phyloP scores from a whole-genome alignment of 2,888 invertebrate species.

The Oscheius myriophilus region DNA sequence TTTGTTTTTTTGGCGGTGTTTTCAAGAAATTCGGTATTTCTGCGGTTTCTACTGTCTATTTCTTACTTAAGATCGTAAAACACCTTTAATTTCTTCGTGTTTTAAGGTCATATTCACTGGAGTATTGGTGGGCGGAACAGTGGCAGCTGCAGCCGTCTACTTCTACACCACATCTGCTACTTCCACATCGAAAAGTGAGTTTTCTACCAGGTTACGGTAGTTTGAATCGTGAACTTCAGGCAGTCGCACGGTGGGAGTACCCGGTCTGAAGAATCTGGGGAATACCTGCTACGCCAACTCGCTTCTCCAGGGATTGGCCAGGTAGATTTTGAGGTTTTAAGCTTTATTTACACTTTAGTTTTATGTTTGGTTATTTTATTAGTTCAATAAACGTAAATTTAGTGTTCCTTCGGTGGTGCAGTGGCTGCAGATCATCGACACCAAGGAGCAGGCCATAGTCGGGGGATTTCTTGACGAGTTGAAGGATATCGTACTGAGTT shows the following conservation, averaged over 20 bases:
- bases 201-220: neutral
- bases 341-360: neutral
- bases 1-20: neutral
- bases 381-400: neutral
- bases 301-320: conserved; percentile 58
- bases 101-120: conserved; percentile 24
- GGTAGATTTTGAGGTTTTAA: conserved; percentile 30
- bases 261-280: conserved; percentile 56
- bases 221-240: neutral
- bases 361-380: neutral
- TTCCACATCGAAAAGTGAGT: conserved; percentile 5
- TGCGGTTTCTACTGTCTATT: no score
- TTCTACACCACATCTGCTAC: conserved; percentile 34
- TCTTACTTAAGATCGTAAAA: no score
- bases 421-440: conserved; percentile 40
- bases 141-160: conserved; percentile 47
- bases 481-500: conserved; percentile 29
- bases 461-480: conserved; percentile 34
- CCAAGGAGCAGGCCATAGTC: conserved; percentile 18
- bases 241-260: conserved; percentile 25
- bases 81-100: no score
- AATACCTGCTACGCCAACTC: conserved; percentile 61
- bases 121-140: conserved; percentile 42
- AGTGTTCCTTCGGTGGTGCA: conserved; percentile 51
- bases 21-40: no score